Percentiles rank a stretch among this genome's conserved stretches.
These are phyloP conservation scores for Pectinophora gossypiella DNA, from an alignment of 1,140 invertebrate genomes.

Conservation along the genomic window DNA sequence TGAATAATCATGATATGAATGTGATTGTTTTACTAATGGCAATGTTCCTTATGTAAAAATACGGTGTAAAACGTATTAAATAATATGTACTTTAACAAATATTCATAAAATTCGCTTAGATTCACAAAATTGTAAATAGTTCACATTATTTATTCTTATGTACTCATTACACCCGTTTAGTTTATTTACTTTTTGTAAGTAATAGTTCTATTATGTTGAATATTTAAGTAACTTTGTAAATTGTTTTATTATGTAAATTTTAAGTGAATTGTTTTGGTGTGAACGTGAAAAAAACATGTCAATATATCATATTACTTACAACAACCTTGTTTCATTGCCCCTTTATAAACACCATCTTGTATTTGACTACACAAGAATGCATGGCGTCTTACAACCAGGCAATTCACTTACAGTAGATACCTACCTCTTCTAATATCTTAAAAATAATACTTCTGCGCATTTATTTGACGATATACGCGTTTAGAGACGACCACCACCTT, in stretches of 20 bases:
- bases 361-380: too few species aligned
- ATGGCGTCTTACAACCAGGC: too few species aligned
- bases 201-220: conserved; percentile 61
- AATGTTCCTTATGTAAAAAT: conserved; percentile 9
- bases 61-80: too few species aligned
- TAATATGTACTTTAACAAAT: too few species aligned
- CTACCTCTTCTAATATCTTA: too few species aligned
- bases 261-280: conserved; percentile 67
- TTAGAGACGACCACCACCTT: too few species aligned
- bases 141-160: conserved; percentile 62
- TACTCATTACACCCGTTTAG: conserved; percentile 35
- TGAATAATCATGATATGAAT: background rate
- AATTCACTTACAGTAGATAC: too few species aligned
- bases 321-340: conserved; percentile 42
- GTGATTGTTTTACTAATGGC: background rate
- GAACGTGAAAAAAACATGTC: conserved; percentile 67
- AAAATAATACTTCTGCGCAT: too few species aligned
- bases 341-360: too few species aligned
- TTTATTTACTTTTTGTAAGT: conserved; percentile 56
- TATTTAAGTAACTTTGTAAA: conserved; percentile 62
- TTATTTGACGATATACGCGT: too few species aligned
- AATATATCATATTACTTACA: conserved; percentile 71
- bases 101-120: too few species aligned
- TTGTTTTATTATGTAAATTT: conserved; percentile 69
- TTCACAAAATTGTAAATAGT: conserved; percentile 57